Base-by-base conservation (phyloP, 2,113 vertebrate genomes). In the Psammodynastes pulverulentus region DNA sequence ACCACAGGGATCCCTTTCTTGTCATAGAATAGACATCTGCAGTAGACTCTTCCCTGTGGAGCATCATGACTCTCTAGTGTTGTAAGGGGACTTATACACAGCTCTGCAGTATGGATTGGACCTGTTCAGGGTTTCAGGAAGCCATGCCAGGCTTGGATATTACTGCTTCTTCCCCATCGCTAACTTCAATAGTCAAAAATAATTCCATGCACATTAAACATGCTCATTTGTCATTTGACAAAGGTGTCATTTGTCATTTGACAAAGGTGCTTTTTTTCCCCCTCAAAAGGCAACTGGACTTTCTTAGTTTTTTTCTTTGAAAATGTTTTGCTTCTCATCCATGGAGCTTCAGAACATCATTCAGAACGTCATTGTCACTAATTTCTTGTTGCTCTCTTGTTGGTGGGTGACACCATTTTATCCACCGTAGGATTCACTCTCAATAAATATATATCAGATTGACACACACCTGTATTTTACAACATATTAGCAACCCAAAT, bases 41-140 rank as follows among this genome's bases (percentile, higher is more conserved):
- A 45, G 8, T 51, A 49, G 23, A 3, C 0, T 2, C 0, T n/a
- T 56, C 17, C 15, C 52, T 58, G 54, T 91, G 88, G 4, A 21
- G 10, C 21, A 1, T 72, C 13, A 45, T 7, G 29, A 34, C 1
- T 5, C 0, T 0, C 84, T 5, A 48, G 0, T 9, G 21, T 23
- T 26, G 7, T 1, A 89, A 52, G 19, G n/a, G 29, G 29, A 17
- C 29, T 54, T 15, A 53, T 39, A 85, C 34, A 46, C 29, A 84
- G 21, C 12, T 21, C 24, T 90, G 51, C 49, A 45, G 49, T 54
- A 6, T 45, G 51, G 34, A 54, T 9, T 85, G 51, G 3, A n/a
- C 15, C 24, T 53, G 39, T 54, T 54, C 24, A 54, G 8, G 13
- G 15, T 45, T 84, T 26, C 34, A 90, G 2, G 24, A 39, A 84